Evolutionary conservation across 2,888 invertebrate genomes (phyloP).

Genomic region (Cryptus viduatorius): DNA sequence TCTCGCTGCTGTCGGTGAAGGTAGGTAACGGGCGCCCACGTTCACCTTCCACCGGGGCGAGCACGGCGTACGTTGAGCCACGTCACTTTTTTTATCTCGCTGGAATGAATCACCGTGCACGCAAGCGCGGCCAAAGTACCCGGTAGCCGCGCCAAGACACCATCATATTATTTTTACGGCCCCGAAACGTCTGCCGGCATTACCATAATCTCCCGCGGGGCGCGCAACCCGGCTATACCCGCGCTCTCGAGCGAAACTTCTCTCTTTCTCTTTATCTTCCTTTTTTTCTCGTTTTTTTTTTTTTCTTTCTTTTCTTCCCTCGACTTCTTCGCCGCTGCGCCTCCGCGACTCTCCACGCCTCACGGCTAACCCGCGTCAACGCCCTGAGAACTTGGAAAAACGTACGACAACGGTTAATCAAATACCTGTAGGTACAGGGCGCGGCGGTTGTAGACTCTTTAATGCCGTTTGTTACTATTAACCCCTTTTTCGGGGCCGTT

Average conservation of each 20-base stretch:
- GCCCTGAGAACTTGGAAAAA: conserved; percentile 67
- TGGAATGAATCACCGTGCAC: conserved; percentile 79
- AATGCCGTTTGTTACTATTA: neutral
- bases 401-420: conserved; percentile 30
- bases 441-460: neutral
- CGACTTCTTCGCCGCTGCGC: conserved; percentile 41
- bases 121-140: conserved; percentile 78
- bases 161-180: conserved; percentile 82
- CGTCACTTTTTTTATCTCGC: conserved; percentile 68
- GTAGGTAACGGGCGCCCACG: conserved; percentile 64
- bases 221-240: conserved; percentile 65
- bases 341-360: neutral
- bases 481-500: conserved; percentile 15
- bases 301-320: conserved; percentile 51
- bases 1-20: conserved; percentile 32
- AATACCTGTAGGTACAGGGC: conserved; percentile 19
- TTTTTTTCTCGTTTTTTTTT: conserved; percentile 15
- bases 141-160: conserved; percentile 80
- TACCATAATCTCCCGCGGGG: conserved; percentile 81
- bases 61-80: conserved; percentile 60
- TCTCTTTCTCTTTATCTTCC: conserved; percentile 44
- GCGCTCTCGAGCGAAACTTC: conserved; percentile 62
- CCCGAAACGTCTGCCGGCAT: conserved; percentile 81
- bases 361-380: conserved; percentile 67
- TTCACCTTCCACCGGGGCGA: conserved; percentile 53